Conservation (phyloP, 2,113 vertebrate species). For the Tringa solitaria region DNA sequence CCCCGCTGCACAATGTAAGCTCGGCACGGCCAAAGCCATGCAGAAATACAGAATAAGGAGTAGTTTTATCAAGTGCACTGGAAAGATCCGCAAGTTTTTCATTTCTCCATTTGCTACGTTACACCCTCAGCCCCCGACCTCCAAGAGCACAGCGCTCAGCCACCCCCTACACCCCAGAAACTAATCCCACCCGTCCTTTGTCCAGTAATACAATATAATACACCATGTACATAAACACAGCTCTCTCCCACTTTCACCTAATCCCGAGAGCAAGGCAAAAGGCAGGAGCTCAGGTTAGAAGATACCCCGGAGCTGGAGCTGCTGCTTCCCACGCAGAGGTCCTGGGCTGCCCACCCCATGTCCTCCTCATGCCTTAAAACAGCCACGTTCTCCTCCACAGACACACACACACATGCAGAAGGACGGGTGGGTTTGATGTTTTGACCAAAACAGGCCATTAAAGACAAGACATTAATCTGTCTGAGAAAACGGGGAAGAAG, state of each 20-base stretch:
- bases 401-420: neutral
- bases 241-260: neutral
- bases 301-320: neutral
- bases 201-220: fast-evolving
- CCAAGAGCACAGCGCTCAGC: fast-evolving
- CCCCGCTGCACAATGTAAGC: fast-evolving
- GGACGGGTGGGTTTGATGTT: neutral
- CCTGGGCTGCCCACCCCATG: neutral
- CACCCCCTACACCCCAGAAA: fast-evolving
- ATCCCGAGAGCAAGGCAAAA: neutral
- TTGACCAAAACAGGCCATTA: constrained; percentile 8
- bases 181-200: fast-evolving
- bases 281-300: neutral
- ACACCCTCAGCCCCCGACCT: neutral
- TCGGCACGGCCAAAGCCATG: fast-evolving
- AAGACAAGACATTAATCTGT: constrained; percentile 52
- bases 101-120: neutral
- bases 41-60: neutral
- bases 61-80: neutral
- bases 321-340: neutral
- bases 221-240: fast-evolving
- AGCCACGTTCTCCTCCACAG: neutral
- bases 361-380: neutral
- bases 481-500: too few species aligned
- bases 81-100: neutral